Conservation (phyloP, 2,113 vertebrate genomes). For the Scalopus aquaticus region DNA sequence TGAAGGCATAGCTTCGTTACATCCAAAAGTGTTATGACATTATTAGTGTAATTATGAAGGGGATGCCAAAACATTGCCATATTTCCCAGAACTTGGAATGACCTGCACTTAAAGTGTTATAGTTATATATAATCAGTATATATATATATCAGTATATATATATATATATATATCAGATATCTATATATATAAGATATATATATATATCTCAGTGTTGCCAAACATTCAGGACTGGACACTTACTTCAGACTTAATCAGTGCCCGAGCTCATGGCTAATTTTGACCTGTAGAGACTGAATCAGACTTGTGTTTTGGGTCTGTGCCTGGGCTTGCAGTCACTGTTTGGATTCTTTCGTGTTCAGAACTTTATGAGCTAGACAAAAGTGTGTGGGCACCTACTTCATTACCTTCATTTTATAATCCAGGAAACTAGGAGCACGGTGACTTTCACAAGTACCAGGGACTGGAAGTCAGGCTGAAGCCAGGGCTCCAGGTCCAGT, state of each 20-base stretch:
- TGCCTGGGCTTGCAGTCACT: not conserved
- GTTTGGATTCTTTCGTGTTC: not conserved
- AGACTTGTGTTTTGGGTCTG: not conserved
- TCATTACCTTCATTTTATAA: slow-evolving; percentile 9
- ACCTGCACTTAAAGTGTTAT: not conserved
- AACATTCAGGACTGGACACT: not conserved
- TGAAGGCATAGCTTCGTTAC: not conserved
- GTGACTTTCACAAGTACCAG: not conserved
- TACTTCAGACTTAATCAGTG: not conserved
- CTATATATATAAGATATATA: too few species aligned
- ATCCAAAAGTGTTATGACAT: not conserved
- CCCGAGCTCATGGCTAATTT: not conserved
- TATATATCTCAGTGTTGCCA: not conserved
- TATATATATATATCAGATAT: too few species aligned
- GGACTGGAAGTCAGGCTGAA: not conserved
- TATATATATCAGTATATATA: too few species aligned
- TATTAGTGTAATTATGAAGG: not conserved
- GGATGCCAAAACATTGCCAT: not conserved
- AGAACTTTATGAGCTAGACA: not conserved
- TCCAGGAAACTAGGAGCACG: not conserved
- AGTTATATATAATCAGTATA: too few species aligned
- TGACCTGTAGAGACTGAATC: not conserved
- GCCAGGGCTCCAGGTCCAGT: not conserved
- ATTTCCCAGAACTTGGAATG: not conserved
- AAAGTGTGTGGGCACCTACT: not conserved